Conservation (phyloP, 2,888 invertebrate genomes). For the Diaprepes abbreviatus region DNA sequence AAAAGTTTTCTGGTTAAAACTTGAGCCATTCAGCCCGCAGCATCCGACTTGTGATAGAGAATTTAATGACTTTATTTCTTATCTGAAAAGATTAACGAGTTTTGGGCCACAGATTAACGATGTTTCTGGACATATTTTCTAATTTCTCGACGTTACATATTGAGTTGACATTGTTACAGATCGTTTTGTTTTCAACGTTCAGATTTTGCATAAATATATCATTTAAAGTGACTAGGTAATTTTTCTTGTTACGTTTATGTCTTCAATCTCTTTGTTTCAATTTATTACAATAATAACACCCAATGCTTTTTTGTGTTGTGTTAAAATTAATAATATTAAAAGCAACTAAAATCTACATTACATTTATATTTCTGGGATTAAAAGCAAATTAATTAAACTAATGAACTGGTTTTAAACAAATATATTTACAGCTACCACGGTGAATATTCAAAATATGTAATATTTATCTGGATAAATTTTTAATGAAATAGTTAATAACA, state of each 20-base stretch:
- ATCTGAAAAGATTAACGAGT: constrained; percentile 65
- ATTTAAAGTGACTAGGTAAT: constrained; percentile 13
- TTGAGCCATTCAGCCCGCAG: constrained; percentile 61
- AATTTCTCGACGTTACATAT: constrained; percentile 57
- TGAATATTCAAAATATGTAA: too few relatives aligned
- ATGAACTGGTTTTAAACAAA: too few relatives aligned
- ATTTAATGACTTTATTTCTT: constrained; percentile 66
- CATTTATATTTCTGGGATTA: too few relatives aligned
- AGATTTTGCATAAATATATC: constrained; percentile 34
- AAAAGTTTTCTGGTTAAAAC: constrained; percentile 65
- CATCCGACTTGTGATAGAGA: constrained; percentile 61
- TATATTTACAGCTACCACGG: too few relatives aligned
- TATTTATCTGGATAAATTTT: too few relatives aligned
- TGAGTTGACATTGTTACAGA: constrained; percentile 52
- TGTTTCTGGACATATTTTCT: constrained; percentile 57
- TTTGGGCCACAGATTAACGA: constrained; percentile 63
- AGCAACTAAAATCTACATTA: too few relatives aligned
- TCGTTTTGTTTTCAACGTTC: constrained; percentile 31
- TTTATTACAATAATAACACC: too few relatives aligned
- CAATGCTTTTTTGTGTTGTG: too few relatives aligned
- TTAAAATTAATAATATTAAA: too few relatives aligned
- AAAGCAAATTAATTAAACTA: too few relatives aligned
- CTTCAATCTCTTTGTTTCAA: too few relatives aligned
- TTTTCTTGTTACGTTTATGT: not conserved
- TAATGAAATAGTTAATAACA: too few relatives aligned